Evolutionary conservation across 2,113 vertebrate species (phyloP), one percentile per base, ranked within the genome.

Genomic region (Glaucidium brasilianum): DNA sequence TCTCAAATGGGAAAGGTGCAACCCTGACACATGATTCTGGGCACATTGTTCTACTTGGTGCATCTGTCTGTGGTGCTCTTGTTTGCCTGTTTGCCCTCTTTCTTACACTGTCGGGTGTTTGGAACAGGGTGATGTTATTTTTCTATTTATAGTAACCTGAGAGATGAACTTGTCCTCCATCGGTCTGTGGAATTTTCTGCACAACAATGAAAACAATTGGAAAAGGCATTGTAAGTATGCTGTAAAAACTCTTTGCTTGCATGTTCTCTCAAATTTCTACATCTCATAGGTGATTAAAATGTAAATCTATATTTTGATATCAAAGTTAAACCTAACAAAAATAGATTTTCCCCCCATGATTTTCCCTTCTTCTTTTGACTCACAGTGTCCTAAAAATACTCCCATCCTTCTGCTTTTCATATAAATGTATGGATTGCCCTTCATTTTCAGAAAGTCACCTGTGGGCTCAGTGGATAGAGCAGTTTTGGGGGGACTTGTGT

Each of bases 71-170:
- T 73, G 34, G 27, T 66, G 39, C 34, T 64, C 11, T 30, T 83
- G 39, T 69, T 86, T 84, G 20, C 17, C 20, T 64, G 16, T 18
- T 27, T 60, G 18, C 11, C 20, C 1, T 68, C 29, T 76, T 88
- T 39, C 75, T 76, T 68, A 62, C 71, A 10, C 6, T 68, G 2
- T 7, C 52, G 19, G 11, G 12, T 68, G 15, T 75, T 83, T 80
- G 37, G 52, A 73, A 49, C 0, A n/a, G 1, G 4, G 11, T 69
- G 34, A 3, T 22, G 34, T 39, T 30, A n/a, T n/a, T 29, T 39
- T n/a, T 60, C 34, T 10, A 1, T 93, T 84, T 64, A 26, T 15
- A 72, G 39, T 80, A 59, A 60, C 18, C 35, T 69, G 39, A 81
- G 45, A 69, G 63, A 39, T 80, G 43, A 89, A 47, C 32, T 26